Base-by-base conservation (phyloP, 2,888 invertebrate species). In the Spodoptera picta region DNA sequence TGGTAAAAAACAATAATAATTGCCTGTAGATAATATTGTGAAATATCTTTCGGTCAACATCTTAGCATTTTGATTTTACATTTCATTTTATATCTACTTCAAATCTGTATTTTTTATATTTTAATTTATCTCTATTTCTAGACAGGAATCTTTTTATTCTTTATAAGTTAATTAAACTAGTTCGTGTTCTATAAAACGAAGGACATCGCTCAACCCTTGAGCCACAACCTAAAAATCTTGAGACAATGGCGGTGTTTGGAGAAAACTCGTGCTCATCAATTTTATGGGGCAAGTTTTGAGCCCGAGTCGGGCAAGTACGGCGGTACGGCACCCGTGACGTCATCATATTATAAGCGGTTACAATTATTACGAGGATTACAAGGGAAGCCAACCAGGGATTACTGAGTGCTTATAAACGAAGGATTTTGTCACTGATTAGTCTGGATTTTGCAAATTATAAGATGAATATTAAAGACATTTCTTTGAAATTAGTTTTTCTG, bases 261-360 rank as follows among this genome's bases (percentile, higher is more conserved):
- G 69, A 71, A 73, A 80, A 79, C 75, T 80, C 60, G 46, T 60
- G 44, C 69, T 68, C 75, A 77, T 82, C 81, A 80, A 80, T 76
- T 77, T 82, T 73, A 81, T 73, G 71, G 69, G 42, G 23, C 59
- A 79, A 80, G 73, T 79, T 79, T 67, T 60, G 49, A 62, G 62
- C 24, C 61, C 48, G 14, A 74, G 67, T 71, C 53, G 49, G 55
- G 53, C 59, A 51, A 56, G 61, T 60, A 54, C 36, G 60, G 51
- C 59, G 46, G 61, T 60, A 54, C 36, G 60, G 51, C 59, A 49
- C 44, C 50, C 64, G 60, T 79, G 74, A 65, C 76, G 70, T 76
- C 73, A 70, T 68, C 69, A 68, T 76, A 63, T 65, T 65, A 55
- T 60, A 54, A 57, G 64, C 57, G 57, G 66, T 76, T 67, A 76